phyloP scores from a whole-genome alignment of 1,140 invertebrate genomes.

The Ceratosolen solmsi region DNA sequence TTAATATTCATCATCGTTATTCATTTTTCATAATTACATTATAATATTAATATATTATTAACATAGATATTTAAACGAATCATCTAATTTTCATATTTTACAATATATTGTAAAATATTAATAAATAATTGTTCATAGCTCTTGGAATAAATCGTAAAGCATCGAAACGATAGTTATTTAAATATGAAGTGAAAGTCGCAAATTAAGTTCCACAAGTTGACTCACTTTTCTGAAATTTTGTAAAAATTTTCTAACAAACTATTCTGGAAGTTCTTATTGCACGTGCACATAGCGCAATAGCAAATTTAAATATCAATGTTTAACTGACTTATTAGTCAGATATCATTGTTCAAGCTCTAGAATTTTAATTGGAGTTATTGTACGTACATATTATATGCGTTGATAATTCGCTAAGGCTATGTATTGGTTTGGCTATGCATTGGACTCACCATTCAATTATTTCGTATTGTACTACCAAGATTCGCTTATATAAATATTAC shows the following conservation, averaged over 20 bases:
- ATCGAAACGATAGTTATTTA: too few species aligned
- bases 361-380: conserved; percentile 49
- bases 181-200: too few species aligned
- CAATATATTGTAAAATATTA: too few species aligned
- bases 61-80: too few species aligned
- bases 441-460: conserved; percentile 13
- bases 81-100: too few species aligned
- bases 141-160: too few species aligned
- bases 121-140: too few species aligned
- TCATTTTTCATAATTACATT: too few species aligned
- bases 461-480: not conserved
- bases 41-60: too few species aligned
- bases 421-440: conserved; percentile 36
- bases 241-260: not conserved
- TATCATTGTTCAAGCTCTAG: conserved; percentile 42
- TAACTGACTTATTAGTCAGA: conserved; percentile 29
- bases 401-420: conserved; percentile 45
- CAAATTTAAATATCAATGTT: conserved; percentile 35
- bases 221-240: not conserved
- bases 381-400: conserved; percentile 50
- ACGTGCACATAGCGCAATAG: not conserved
- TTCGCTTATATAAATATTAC: conserved; percentile 7
- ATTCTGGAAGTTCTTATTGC: not conserved
- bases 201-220: not conserved
- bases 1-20: too few species aligned